Evolutionary conservation across 2,888 invertebrate species (phyloP), one percentile per base, ranked within the genome.

Genomic region (Ectobius pallidus): DNA sequence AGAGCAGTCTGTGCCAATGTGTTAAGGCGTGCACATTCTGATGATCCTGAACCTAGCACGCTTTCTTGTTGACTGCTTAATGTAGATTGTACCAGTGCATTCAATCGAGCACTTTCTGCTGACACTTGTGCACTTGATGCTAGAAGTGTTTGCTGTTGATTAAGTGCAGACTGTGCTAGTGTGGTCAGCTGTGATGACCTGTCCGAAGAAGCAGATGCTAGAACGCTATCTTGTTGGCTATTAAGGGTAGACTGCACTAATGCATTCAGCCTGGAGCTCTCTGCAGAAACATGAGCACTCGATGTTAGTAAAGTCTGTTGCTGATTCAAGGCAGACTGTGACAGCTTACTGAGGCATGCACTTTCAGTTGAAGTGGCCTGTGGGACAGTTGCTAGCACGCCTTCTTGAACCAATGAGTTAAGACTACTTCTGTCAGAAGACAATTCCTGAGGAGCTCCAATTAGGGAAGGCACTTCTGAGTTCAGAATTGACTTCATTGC

Each of bases 31-130:
- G 58, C 58, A 58, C 16, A 30, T 16, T 58, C 32, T 52, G 25
- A 1, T 11, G 52, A 52, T 6, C 22, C 32, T 61, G 61, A 32
- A 16, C 52, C 25, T 25, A 52, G 14, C 1, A 62, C 70, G n/a
- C n/a, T n/a, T n/a, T n/a, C n/a, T n/a, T n/a, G n/a, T 16, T 63
- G 70, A 20, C 25, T 52, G 25, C 58, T 44, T 18, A 73, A 65
- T 18, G 73, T 68, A 14, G 73, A 73, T 20, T 70, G 71, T 14
- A 73, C 71, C 61, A 73, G 11, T 2, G 61, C 73, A 25, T 73
- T 70, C 14, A 73, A 52, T 25, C 73, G 61, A 9, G 70, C 46
- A 34, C 25, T 63, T 20, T 73, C 67, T 22, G 70, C 6, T 9
- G 67, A 46, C n/a, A n/a, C n/a, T n/a, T n/a, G n/a, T n/a, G n/a